Evolutionary conservation across 1,140 invertebrate species (phyloP), one percentile per base, ranked within the genome.

Genomic region (Ceratitis capitata): DNA sequence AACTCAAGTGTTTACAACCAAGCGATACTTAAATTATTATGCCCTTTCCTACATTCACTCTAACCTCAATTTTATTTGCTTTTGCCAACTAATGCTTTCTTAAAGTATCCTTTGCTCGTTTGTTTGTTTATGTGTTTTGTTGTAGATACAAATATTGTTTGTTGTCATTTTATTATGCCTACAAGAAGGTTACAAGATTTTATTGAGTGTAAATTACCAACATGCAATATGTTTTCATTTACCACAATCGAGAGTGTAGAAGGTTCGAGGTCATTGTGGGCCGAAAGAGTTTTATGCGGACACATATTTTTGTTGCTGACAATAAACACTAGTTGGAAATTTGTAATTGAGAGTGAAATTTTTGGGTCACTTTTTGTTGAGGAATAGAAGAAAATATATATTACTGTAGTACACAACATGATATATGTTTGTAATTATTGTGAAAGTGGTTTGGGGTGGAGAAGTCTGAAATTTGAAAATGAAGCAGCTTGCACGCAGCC

Each of bases 221-320:
- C 69, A 78, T 78, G 69, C 69, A 78, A 78, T 78, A 78, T 78
- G 69, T 78, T 78, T 78, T 78, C 35, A 78, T 78, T 78, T 78
- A 39, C 39, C 9, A 42, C 69, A 74, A 23, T 74, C n/a, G 58
- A 32, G 64, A 2, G 64, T 9, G 64, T 7, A 42, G 39, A 42
- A 42, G 35, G 3, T 42, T 74, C 6, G 0, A 3, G 19, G 12
- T 19, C 9, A 19, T 19, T 69, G 32, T 19, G 61, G 61, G 61
- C 39, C 19, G 23, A 78, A 78, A n/a, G n/a, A 23, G 39, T 19
- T n/a, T 42, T n/a, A n/a, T n/a, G n/a, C 12, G 29, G 9, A 35
- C 0, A 35, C 19, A 69, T 69, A 39, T 26, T 69, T 78, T 45
- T 45, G n/a, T 19, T 26, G 2, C 7, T 6, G 2, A 78, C n/a